These are phyloP conservation scores for Clepsis dumicolana DNA, from an alignment of 2,888 invertebrate species.

Conservation along the genomic window DNA sequence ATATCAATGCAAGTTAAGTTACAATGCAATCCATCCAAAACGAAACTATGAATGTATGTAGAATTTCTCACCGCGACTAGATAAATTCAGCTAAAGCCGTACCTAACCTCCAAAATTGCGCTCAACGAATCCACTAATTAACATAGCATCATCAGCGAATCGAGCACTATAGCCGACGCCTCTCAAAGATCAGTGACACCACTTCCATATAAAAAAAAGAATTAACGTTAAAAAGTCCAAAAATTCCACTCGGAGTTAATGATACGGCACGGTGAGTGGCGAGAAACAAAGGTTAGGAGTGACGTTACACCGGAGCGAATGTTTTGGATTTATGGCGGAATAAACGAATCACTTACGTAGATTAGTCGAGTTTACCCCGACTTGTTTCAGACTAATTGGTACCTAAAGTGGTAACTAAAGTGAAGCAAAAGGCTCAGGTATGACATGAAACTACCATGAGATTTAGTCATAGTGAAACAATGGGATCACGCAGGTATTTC, in stretches of 20 bases:
- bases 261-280: slow-evolving; percentile 84
- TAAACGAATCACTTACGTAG: too few relatives aligned
- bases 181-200: slow-evolving; percentile 71
- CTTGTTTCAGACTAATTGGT: too few relatives aligned
- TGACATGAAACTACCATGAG: too few relatives aligned
- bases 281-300: slow-evolving; percentile 79
- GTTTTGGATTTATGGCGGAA: too few relatives aligned
- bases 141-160: slow-evolving; percentile 63
- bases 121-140: slow-evolving; percentile 59
- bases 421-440: too few relatives aligned
- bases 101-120: slow-evolving; percentile 45
- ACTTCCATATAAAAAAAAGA: slow-evolving; percentile 76
- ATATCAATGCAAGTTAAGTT: too few relatives aligned
- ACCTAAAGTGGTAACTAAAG: too few relatives aligned
- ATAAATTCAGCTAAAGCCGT: not conserved
- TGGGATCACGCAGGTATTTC: too few relatives aligned
- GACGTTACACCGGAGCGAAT: slow-evolving; percentile 66
- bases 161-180: slow-evolving; percentile 62
- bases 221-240: slow-evolving; percentile 82
- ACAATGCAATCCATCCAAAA: not conserved
- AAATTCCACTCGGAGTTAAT: slow-evolving; percentile 85
- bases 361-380: too few relatives aligned
- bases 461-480: too few relatives aligned
- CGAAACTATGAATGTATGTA: not conserved
- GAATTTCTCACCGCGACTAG: not conserved